A percentile compares a stretch with the other conserved stretches of the same genome.
phyloP scores from a whole-genome alignment of 2,113 vertebrate genomes.

The Eurystomus gularis region DNA sequence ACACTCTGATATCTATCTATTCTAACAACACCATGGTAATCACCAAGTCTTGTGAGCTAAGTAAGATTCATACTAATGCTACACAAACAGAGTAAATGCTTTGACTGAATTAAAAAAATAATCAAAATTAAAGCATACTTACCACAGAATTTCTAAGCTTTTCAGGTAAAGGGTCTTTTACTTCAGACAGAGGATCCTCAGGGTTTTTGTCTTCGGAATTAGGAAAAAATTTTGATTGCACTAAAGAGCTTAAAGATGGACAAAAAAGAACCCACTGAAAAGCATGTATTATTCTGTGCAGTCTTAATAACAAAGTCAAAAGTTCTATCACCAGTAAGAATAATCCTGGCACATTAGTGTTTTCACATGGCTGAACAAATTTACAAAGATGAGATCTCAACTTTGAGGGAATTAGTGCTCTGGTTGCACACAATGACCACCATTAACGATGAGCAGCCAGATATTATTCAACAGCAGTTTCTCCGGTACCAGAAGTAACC shows the following conservation, averaged over 20 bases:
- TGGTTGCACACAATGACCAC: background rate
- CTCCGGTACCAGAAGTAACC: background rate
- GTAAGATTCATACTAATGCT: background rate
- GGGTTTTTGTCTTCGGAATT: constrained; percentile 94
- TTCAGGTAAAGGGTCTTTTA: constrained; percentile 95
- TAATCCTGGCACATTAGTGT: background rate
- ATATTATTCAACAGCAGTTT: background rate
- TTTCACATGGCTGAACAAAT: background rate
- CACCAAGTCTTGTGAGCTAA: background rate
- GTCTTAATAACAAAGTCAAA: background rate
- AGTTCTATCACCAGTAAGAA: background rate
- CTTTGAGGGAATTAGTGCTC: background rate
- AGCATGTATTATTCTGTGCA: background rate
- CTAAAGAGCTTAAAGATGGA: constrained; percentile 82
- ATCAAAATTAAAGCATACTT: constrained; percentile 62
- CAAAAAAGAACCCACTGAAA: constrained; percentile 22
- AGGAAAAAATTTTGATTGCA: constrained; percentile 94
- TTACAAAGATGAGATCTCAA: background rate
- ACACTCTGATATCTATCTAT: background rate
- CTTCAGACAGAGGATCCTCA: constrained; percentile 94
- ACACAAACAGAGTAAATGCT: background rate
- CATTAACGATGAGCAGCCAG: background rate
- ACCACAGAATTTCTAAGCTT: constrained; percentile 96
- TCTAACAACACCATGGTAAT: background rate
- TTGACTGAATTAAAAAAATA: fast-evolving